phyloP scores from a whole-genome alignment of 2,113 vertebrate genomes.

The Coracopsis vasa region DNA sequence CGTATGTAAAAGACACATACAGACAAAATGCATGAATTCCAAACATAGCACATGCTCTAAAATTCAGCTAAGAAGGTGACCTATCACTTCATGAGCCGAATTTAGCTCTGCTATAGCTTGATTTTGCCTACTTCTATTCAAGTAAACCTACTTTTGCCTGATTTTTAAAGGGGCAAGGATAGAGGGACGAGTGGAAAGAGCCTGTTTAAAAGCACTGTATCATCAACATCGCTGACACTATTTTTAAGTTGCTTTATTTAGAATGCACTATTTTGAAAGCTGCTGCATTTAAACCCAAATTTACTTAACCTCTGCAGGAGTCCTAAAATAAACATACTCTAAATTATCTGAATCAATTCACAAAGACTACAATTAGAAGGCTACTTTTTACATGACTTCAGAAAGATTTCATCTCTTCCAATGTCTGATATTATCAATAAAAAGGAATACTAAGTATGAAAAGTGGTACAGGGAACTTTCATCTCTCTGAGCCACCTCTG shows the following conservation, averaged over 20 bases:
- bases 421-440: neutral
- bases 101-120: neutral
- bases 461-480: neutral
- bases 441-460: neutral
- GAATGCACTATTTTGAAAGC: conserved; percentile 1
- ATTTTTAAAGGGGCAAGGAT: neutral
- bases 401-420: neutral
- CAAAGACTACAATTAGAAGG: neutral
- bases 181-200: neutral
- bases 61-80: conserved; percentile 22
- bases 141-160: neutral
- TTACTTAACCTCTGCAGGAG: neutral
- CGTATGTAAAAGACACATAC: neutral
- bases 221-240: neutral
- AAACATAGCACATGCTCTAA: neutral
- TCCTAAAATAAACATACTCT: neutral
- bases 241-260: conserved; percentile 37
- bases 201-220: neutral
- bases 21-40: conserved; percentile 1
- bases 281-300: conserved; percentile 1
- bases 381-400: neutral
- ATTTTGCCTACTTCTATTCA: neutral
- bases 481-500: neutral
- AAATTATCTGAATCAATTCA: neutral
- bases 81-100: neutral